Evolutionary conservation across 2,113 vertebrate species (phyloP), one percentile per base, ranked within the genome.

Genomic region (Apistogramma diplotaenia): DNA sequence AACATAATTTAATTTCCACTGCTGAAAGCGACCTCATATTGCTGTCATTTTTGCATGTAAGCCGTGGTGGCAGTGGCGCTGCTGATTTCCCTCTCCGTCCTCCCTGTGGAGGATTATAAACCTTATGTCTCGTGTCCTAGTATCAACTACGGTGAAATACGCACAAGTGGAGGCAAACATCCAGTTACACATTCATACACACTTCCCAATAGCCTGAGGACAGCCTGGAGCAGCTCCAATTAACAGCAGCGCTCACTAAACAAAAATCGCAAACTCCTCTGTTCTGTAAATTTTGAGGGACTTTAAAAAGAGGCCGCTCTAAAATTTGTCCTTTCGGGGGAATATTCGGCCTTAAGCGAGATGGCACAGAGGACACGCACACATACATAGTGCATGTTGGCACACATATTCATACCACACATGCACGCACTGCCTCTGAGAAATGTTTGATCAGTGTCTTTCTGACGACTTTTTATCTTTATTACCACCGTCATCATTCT

Each of bases 181-280:
- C 16, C 25, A 60, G 25, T 76, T 72, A 61, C 60, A 59, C 73
- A 4, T 51, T 65, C 67, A 72, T 61, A 59, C 78, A 46, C 82
- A 25, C 62, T 76, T 84, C 49, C 80, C 80, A 78, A 84, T 76
- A 90, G 91, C 90, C 88, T 2, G 77, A 79, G 85, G 89, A 84
- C 53, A 77, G 89, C 90, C 91, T 53, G 67, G 67, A 91, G 92
- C 91, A n/a, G 59, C 78, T 89, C 86, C 86, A 93, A 93, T 92
- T 94, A 93, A 91, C 83, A 78, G 76, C 78, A 74, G 62, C 67
- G 37, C 65, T 54, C 60, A 82, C 79, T 61, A 89, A 88, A 86
- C 81, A 83, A 76, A 86, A 89, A 65, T 23, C 6, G 29, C 76
- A 84, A 83, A 86, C 27, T 72, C 61, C 56, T 90, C 72, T 89